Evolutionary conservation across 1,140 invertebrate species (phyloP).

Genomic region (Himalopsyche phryganea): DNA sequence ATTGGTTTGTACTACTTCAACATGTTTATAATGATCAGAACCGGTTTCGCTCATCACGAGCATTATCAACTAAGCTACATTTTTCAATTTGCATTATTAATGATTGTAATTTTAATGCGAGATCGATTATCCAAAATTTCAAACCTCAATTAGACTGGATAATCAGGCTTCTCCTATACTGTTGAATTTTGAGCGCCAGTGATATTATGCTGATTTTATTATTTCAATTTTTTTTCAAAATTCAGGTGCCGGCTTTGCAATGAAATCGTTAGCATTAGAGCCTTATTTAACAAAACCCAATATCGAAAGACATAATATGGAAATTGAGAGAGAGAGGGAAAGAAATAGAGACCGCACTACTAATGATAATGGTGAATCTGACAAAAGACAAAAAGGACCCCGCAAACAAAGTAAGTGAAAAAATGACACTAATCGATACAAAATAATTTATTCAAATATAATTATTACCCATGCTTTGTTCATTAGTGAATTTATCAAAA

Average conservation of each 20-base stretch:
- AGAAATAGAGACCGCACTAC: slow-evolving; percentile 18
- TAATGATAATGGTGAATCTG: slow-evolving; percentile 25
- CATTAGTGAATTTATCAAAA: neutral
- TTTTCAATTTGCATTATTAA: too few relatives aligned
- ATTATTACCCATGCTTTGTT: neutral
- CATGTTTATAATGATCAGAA: too few relatives aligned
- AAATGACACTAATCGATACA: too few relatives aligned
- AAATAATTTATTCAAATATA: neutral
- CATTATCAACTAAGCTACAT: too few relatives aligned
- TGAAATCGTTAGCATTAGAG: slow-evolving; percentile 44
- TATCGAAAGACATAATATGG: slow-evolving; percentile 51
- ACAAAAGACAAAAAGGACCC: slow-evolving; percentile 13
- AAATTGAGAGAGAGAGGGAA: slow-evolving; percentile 46
- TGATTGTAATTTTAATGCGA: too few relatives aligned
- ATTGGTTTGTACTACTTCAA: too few relatives aligned
- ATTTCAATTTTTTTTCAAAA: neutral
- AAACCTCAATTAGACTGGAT: neutral
- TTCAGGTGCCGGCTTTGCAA: slow-evolving; percentile 21
- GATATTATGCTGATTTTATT: too few relatives aligned
- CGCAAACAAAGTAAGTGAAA: slow-evolving; percentile 26
- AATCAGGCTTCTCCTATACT: neutral
- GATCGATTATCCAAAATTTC: neutral
- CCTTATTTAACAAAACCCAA: slow-evolving; percentile 53
- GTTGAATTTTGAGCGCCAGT: neutral
- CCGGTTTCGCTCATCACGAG: too few relatives aligned